Base-by-base conservation (phyloP, 2,797 vertebrate genomes). In the Mormyrops boulengeri region DNA sequence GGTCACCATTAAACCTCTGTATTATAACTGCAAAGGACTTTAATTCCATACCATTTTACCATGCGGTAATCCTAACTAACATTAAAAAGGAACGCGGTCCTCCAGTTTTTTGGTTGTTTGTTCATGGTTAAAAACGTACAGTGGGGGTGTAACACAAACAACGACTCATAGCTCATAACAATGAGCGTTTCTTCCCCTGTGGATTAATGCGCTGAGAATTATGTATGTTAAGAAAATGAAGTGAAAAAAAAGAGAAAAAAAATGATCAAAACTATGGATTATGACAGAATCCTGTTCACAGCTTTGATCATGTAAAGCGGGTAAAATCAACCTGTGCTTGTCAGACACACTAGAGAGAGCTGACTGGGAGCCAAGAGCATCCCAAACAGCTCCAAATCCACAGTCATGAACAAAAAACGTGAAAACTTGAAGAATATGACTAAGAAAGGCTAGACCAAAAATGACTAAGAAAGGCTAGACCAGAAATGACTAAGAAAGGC, bases 251-350 rank as follows among this genome's bases (percentile, higher is more conserved):
- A 34, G 30, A 50, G 87, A 57, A 90, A 87, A 87, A 26, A 90
- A 50, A 2, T 0, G 73, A 34, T 88, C 82, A 90, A 90, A 94
- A 93, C 91, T 85, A 90, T 91, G 91, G 91, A 93, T 89, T 89
- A 92, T 91, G 89, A 85, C 88, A 41, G 73, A 4, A 91, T 90
- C 88, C 87, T 30, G 50, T 53, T 11, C 1, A 4, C 60, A 49
- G 88, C 91, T 94, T 92, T 92, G 91, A 92, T 92, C 22, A 3
- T 30, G 69, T 86, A 50, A 90, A 90, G 88, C 90, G 55, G 49
- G 14, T 49, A 60, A 30, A 57, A 90, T 90, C 87, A 90, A 80
- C 53, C 52, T 52, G n/a, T 57, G 34, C 55, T 66, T 69, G 19
- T 55, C 52, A 52, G 50, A 30, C 47, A 41, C 49, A 66, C 38